phyloP scores from a whole-genome alignment of 2,113 vertebrate species.

The Polypterus senegalus region DNA sequence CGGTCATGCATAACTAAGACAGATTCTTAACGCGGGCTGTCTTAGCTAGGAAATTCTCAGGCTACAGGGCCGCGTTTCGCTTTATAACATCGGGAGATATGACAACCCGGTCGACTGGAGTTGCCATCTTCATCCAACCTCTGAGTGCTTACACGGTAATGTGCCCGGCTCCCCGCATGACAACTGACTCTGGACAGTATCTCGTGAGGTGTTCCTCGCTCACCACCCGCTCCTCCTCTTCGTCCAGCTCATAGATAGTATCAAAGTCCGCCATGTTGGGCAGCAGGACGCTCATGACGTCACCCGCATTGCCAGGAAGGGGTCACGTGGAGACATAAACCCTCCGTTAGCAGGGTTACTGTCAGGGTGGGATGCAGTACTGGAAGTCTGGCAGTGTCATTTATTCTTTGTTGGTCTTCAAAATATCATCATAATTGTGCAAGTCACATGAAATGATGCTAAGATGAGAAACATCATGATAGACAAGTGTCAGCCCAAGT shows the following conservation, averaged over 20 bases:
- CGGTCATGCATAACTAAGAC: too few species aligned
- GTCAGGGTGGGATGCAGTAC: too few species aligned
- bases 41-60: slow-evolving; percentile 1
- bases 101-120: too few species aligned
- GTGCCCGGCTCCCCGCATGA: slow-evolving; percentile 89
- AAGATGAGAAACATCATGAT: too few species aligned
- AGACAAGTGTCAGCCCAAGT: too few species aligned
- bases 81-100: too few species aligned
- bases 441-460: too few species aligned
- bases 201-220: slow-evolving; percentile 74
- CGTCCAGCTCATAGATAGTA: slow-evolving; percentile 95
- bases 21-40: too few species aligned
- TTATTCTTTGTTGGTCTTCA: too few species aligned
- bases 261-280: slow-evolving; percentile 98
- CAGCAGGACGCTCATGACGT: slow-evolving; percentile 85
- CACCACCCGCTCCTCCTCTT: slow-evolving; percentile 77
- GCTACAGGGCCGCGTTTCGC: slow-evolving; percentile 1
- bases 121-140: slow-evolving; percentile 5
- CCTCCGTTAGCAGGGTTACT: too few species aligned
- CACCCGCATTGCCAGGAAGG: slow-evolving; percentile 23
- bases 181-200: slow-evolving; percentile 80
- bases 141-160: slow-evolving; percentile 84
- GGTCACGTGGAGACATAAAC: slow-evolving; percentile 2
- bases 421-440: too few species aligned
- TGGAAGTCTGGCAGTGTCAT: too few species aligned